Conservation (phyloP, 2,888 invertebrate species). For the Lasioglossum morio region DNA sequence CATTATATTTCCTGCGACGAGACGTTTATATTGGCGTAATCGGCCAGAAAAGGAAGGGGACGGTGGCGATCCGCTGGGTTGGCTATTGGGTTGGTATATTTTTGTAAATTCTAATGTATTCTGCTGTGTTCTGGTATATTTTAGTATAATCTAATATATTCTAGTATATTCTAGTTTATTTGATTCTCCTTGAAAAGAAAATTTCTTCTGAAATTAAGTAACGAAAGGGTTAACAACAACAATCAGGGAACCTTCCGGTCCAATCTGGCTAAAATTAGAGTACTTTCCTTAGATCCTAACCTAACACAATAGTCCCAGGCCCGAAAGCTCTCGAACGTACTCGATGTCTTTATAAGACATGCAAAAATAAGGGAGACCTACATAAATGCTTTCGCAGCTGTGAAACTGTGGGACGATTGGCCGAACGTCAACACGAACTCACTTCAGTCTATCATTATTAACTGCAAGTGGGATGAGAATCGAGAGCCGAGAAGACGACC, state of each 20-base stretch:
- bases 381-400: not conserved
- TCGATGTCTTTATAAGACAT: not conserved
- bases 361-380: not conserved
- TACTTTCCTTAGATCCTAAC: not conserved
- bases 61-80: not conserved
- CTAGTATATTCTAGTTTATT: no score
- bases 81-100: no score
- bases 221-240: not conserved
- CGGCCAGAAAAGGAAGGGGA: not conserved
- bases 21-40: not conserved
- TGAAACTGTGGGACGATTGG: not conserved
- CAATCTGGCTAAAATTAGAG: not conserved
- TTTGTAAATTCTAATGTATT: no score
- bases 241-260: not conserved
- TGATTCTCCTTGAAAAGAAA: no score
- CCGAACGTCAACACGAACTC: not conserved
- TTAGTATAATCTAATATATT: no score
- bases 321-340: not conserved
- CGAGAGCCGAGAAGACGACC: not conserved
- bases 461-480: not conserved
- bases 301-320: not conserved
- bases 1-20: not conserved
- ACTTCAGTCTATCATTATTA: not conserved
- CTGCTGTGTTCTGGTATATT: no score
- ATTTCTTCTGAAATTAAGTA: no score